Evolutionary conservation across 2,888 invertebrate species (phyloP), one percentile per base, ranked within the genome.

Genomic region (Drosophila gaucha): DNA sequence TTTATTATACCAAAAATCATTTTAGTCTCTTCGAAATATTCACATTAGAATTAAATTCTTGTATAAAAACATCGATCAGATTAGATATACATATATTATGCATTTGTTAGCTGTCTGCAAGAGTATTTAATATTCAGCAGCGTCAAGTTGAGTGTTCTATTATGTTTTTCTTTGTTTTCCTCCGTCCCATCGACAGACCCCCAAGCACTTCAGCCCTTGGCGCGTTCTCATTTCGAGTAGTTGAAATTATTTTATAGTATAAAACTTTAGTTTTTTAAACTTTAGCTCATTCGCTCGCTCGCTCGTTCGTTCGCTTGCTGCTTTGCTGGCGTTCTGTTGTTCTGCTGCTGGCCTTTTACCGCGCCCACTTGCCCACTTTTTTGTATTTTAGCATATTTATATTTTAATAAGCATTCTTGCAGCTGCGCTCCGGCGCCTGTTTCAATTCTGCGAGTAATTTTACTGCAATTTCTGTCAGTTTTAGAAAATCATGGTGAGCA

Each of bases 191-290:
- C 28, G 28, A 28, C 41, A 39, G 43, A 22, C 36, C 14, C 47
- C 20, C 41, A 14, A 39, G 41, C 20, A 33, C 46, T 44, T 58
- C 60, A 70, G 67, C 64, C 46, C 67, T 59, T 67, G 71, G 77
- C 83, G 78, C 74, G 80, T 84, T 78, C 86, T 80, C 74, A 80
- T 84, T 80, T 84, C 87, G 69, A 87, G 88, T 84, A 75, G 86
- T 78, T 83, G 78, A 75, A 84, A 84, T 84, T 88, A 84, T 84
- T 88, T 84, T 88, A 88, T 87, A 83, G 87, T 76, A 87, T 84
- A 80, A 88, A 88, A 84, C 78, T 88, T 84, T 86, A 83, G 69
- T 84, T 86, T 84, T 87, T 88, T 86, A 14, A 83, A 88, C 80
- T 88, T 84, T 64, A 55, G 51, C 67, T 62, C 55, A 49, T 60